Base-by-base conservation (phyloP, 2,113 vertebrate genomes). In the Scomber colias region DNA sequence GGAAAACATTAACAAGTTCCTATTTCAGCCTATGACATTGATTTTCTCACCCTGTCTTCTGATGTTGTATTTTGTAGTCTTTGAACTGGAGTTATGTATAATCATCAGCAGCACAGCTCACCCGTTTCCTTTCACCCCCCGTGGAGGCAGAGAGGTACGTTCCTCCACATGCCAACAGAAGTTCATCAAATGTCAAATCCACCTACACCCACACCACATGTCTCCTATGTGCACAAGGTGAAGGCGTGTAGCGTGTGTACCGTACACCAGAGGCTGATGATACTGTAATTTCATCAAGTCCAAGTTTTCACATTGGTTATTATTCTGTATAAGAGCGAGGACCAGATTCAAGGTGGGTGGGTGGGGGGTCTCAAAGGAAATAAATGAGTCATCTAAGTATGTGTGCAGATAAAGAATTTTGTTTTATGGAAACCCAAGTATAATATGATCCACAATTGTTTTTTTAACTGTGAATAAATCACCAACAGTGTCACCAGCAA, bases 171-270 rank as follows among this genome's bases (percentile, higher is more conserved):
- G 14, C 19, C 24, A 49, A 7, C 62, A 49, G 40, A 67, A 17
- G 49, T 57, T 74, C 75, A 31, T 24, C 35, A 71, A 82, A 79
- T 82, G 75, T 67, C 71, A 79, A 56, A 54, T 19, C 27, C 70
- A 67, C 71, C 56, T 54, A 19, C 53, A 5, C 61, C 50, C 51
- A 60, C 57, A 14, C 24, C 17, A 21, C 40, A 65, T 53, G 13
- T 60, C 11, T 69, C n/a, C 13, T 67, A 11, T 31, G 14, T n/a
- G 14, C 46, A 46, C 31, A 59, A 19, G 13, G 15, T 35, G n/a
- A 63, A 55, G 44, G 67, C 46, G 54, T 44, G 14, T 27, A 27
- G 24, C 24, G 3, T 17, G 11, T 30, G 11, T 27, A 3, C 64
- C 46, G 56, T 51, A 48, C 51, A 62, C 17, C 21, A 24, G 48